phyloP scores from a whole-genome alignment of 2,888 invertebrate species.

The Kuschelorhynchus macadamiae region DNA sequence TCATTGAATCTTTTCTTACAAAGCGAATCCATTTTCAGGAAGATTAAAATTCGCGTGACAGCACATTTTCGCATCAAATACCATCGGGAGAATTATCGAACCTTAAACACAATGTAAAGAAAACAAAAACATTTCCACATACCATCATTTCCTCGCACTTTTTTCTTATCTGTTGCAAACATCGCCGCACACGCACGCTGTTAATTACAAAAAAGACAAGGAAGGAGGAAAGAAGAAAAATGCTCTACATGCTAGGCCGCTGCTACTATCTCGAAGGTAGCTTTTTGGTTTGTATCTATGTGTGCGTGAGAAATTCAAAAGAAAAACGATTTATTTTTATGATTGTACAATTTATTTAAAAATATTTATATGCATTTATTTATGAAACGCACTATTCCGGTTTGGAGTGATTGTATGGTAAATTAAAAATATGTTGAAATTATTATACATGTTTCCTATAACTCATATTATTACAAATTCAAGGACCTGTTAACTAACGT shows the following conservation, averaged over 20 bases:
- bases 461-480: too few species aligned
- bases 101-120: slow-evolving; percentile 28
- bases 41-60: slow-evolving; percentile 20
- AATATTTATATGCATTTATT: too few species aligned
- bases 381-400: too few species aligned
- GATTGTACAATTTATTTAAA: too few species aligned
- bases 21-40: neutral
- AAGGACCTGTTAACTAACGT: too few species aligned
- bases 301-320: neutral
- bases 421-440: too few species aligned
- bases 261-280: neutral
- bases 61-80: slow-evolving; percentile 11
- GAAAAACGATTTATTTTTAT: neutral
- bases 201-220: slow-evolving; percentile 20
- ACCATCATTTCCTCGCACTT: slow-evolving; percentile 10
- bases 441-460: too few species aligned
- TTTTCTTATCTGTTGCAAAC: slow-evolving; percentile 17
- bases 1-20: neutral
- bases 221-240: neutral
- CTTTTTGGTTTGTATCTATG: too few species aligned
- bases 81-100: slow-evolving; percentile 12
- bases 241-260: neutral
- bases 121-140: slow-evolving; percentile 23
- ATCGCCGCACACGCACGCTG: slow-evolving; percentile 16
- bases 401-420: too few species aligned